Conservation (phyloP, 1,140 invertebrate species). For the Tetramorium simillimum region DNA sequence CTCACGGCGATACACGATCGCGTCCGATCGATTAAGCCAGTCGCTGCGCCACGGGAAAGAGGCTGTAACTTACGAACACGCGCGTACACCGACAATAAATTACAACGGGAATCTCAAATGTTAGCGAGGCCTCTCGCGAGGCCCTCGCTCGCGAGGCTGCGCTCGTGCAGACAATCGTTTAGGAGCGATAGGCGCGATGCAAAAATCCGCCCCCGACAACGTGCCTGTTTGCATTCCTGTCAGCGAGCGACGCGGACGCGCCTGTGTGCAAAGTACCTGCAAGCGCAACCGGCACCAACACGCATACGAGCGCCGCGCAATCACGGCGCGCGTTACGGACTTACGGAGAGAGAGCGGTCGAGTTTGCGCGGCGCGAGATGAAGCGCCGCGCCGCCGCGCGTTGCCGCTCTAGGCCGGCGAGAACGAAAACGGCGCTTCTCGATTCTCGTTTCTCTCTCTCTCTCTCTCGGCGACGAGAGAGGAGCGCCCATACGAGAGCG, state of each 20-base stretch:
- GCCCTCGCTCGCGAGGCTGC: slow-evolving; percentile 15
- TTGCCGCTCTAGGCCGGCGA: slow-evolving; percentile 46
- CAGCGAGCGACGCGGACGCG: neutral
- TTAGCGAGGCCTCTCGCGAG: slow-evolving; percentile 61
- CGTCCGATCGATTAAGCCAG: slow-evolving; percentile 48
- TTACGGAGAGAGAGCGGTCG: neutral
- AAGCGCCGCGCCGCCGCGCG: slow-evolving; percentile 11
- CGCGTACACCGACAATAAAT: slow-evolving; percentile 16
- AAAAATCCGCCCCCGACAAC: slow-evolving; percentile 60
- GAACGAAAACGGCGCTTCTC: slow-evolving; percentile 56
- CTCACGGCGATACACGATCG: slow-evolving; percentile 39
- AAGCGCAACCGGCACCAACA: neutral
- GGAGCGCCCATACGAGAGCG: neutral
- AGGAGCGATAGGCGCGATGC: slow-evolving; percentile 63
- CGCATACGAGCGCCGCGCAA: neutral
- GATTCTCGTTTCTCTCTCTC: no score
- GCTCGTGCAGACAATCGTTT: slow-evolving; percentile 66
- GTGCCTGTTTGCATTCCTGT: slow-evolving; percentile 64
- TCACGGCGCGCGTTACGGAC: neutral
- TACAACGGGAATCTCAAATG: slow-evolving; percentile 43
- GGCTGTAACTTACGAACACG: slow-evolving; percentile 10
- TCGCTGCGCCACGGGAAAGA: slow-evolving; percentile 25
- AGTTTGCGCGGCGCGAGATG: slow-evolving; percentile 49
- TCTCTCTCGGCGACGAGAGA: neutral
- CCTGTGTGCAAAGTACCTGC: neutral